Conservation (phyloP, 92 coral and sea anemone genomes). For the Actinernus sp. region DNA sequence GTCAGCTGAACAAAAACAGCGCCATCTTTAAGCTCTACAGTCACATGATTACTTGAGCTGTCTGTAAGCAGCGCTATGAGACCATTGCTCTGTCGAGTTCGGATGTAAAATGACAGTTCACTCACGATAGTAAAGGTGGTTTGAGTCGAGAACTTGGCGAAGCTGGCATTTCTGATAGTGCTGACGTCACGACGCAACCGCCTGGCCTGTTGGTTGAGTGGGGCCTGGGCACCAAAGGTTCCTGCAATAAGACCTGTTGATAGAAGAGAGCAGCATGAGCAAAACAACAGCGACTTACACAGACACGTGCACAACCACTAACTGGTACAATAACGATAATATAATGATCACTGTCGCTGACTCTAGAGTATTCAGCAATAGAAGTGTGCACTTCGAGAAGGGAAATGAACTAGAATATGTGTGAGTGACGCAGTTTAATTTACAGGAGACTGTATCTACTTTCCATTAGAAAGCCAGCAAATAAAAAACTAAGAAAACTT, state of each 20-base stretch:
- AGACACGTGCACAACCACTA: not conserved
- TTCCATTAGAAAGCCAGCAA: too few relatives aligned
- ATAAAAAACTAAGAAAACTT: too few relatives aligned
- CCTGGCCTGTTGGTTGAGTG: constrained; percentile 53
- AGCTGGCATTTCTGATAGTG: constrained; percentile 63
- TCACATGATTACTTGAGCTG: constrained; percentile 29
- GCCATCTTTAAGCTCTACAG: constrained; percentile 65
- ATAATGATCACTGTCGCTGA: too few relatives aligned
- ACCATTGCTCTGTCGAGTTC: constrained; percentile 76
- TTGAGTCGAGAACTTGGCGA: constrained; percentile 61
- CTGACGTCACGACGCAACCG: constrained; percentile 62
- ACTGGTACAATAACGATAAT: too few relatives aligned
- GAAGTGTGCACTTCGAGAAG: too few relatives aligned
- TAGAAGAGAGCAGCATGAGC: not conserved
- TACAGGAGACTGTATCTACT: too few relatives aligned
- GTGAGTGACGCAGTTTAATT: too few relatives aligned
- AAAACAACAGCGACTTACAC: not conserved
- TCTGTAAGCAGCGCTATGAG: constrained; percentile 66
- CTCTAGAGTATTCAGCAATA: too few relatives aligned
- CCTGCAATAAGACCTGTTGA: constrained; percentile 74
- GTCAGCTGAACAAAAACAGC: constrained; percentile 20
- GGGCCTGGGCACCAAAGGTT: constrained; percentile 90
- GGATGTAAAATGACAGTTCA: constrained; percentile 74
- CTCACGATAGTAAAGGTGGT: constrained; percentile 48
- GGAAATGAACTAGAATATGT: too few relatives aligned